Conservation (phyloP, 2,888 invertebrate genomes). For the Nomada lathburiana region DNA sequence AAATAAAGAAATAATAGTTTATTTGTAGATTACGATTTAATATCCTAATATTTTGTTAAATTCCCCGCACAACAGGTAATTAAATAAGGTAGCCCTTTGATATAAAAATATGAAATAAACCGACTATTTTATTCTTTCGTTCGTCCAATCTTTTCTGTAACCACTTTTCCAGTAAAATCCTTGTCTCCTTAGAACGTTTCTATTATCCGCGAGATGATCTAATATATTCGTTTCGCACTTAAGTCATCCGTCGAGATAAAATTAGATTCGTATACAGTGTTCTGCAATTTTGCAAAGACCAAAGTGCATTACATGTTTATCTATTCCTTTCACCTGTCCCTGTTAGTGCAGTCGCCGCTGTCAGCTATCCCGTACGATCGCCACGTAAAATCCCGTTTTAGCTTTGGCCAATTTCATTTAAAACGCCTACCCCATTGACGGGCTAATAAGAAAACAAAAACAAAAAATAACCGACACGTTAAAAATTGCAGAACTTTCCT, state of each 20-base stretch:
- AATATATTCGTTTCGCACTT: too few relatives aligned
- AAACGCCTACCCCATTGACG: background rate
- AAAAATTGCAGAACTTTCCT: background rate
- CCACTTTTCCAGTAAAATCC: too few relatives aligned
- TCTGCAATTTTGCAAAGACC: conserved; percentile 27
- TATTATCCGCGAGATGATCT: too few relatives aligned
- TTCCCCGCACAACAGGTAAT: too few relatives aligned
- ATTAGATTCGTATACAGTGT: conserved; percentile 10
- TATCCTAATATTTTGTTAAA: too few relatives aligned
- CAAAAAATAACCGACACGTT: background rate
- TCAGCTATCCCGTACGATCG: conserved; percentile 12
- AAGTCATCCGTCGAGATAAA: background rate
- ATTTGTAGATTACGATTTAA: too few relatives aligned
- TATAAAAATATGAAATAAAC: too few relatives aligned
- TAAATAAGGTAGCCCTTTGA: too few relatives aligned
- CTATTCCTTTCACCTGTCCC: conserved; percentile 51
- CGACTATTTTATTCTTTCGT: too few relatives aligned
- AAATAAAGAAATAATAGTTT: too few relatives aligned
- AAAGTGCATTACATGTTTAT: conserved; percentile 20
- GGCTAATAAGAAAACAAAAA: background rate
- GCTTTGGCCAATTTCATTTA: conserved; percentile 4
- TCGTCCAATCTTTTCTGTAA: too few relatives aligned
- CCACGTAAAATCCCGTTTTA: conserved; percentile 34
- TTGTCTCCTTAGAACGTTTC: too few relatives aligned
- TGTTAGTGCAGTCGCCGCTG: conserved; percentile 39